A percentile compares a stretch with the other conserved stretches of the same genome.
These are phyloP conservation scores for Leptodactylus fallax DNA, from an alignment of 2,797 vertebrate species.

Conservation along the genomic window DNA sequence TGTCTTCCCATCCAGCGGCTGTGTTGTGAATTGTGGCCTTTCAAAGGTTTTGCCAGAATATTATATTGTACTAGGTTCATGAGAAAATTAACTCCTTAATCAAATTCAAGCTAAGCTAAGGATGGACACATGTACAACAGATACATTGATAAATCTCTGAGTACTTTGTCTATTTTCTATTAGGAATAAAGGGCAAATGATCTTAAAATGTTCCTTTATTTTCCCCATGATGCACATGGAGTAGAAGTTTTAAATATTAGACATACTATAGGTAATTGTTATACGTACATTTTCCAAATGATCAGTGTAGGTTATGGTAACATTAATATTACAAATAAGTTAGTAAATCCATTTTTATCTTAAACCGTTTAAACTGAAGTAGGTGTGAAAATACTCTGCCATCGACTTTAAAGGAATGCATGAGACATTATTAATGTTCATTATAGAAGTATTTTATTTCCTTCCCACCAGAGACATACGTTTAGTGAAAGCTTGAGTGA, in stretches of 20 bases:
- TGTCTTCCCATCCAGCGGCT: no score
- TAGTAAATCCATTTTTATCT: neutral
- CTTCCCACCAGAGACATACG: conserved; percentile 13
- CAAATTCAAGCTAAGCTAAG: no score
- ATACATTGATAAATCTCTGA: no score
- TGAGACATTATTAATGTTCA: conserved; percentile 1
- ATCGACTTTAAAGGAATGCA: neutral
- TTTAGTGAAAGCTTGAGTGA: conserved; percentile 14
- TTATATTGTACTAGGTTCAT: no score
- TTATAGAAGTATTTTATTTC: conserved; percentile 25
- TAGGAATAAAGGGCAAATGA: no score
- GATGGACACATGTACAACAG: no score
- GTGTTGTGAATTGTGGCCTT: no score
- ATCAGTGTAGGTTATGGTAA: neutral
- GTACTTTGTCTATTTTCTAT: no score
- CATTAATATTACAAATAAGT: neutral
- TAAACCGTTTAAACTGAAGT: conserved; percentile 22
- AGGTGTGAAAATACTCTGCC: conserved; percentile 22
- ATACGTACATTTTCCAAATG: neutral
- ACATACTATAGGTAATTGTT: neutral
- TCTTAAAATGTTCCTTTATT: neutral
- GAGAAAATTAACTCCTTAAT: no score
- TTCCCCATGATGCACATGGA: neutral
- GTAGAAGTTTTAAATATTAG: neutral
- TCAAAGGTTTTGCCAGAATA: no score